phyloP scores from a whole-genome alignment of 2,888 invertebrate species.

The Pammene aurita region DNA sequence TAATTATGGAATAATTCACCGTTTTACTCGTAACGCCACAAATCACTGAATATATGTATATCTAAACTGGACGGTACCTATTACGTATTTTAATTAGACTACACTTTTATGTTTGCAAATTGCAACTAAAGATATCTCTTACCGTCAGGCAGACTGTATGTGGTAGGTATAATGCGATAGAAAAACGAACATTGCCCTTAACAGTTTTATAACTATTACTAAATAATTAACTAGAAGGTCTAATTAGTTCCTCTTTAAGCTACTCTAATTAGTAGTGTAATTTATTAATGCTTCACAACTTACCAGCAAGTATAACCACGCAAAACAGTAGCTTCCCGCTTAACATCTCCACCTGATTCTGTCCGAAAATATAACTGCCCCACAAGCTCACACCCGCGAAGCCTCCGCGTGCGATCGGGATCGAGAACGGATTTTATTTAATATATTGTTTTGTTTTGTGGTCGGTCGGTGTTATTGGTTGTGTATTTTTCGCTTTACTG shows the following conservation, averaged over 20 bases:
- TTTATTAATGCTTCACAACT: constrained; percentile 49
- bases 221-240: too few species aligned
- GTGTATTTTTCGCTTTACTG: constrained; percentile 68
- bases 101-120: too few species aligned
- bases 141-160: too few species aligned
- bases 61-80: too few species aligned
- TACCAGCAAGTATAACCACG: constrained; percentile 71
- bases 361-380: constrained; percentile 56
- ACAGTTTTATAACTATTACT: too few species aligned
- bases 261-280: too few species aligned
- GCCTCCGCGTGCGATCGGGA: constrained; percentile 17
- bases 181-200: too few species aligned
- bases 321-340: constrained; percentile 70
- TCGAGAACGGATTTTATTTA: constrained; percentile 29
- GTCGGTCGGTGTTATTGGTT: constrained; percentile 60
- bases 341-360: constrained; percentile 75
- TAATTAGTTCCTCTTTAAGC: too few species aligned
- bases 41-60: background rate
- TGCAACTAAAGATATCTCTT: too few species aligned
- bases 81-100: too few species aligned
- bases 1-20: too few species aligned
- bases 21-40: background rate
- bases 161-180: too few species aligned
- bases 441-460: constrained; percentile 48
- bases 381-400: constrained; percentile 48